Evolutionary conservation across 30 jellyfish, hydroid and myxozoan genomes (phyloP).

Genomic region (Aurelia aurita): DNA sequence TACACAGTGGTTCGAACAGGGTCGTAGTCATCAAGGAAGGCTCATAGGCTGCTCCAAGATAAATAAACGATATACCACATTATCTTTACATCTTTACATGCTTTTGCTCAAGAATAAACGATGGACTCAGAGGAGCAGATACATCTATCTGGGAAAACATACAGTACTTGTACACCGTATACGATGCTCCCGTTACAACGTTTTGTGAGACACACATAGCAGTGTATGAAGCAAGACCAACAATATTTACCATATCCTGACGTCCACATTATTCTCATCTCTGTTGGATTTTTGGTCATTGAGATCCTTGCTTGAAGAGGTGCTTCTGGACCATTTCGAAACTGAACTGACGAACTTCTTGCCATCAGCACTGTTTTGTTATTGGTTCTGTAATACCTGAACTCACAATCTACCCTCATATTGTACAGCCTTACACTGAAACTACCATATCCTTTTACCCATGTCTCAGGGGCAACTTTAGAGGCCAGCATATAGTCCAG

Average conservation of each 20-base stretch:
- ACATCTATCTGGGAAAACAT: too few relatives aligned
- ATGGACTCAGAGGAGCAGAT: too few relatives aligned
- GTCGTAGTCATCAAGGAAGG: too few relatives aligned
- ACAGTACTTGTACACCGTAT: too few relatives aligned
- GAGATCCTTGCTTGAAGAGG: slow-evolving; percentile 69
- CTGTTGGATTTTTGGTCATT: slow-evolving; percentile 64
- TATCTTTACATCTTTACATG: too few relatives aligned
- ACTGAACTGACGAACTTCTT: slow-evolving; percentile 33
- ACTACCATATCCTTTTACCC: slow-evolving; percentile 54
- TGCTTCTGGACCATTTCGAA: slow-evolving; percentile 31
- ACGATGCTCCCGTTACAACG: too few relatives aligned
- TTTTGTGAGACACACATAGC: too few relatives aligned
- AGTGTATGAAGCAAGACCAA: neutral
- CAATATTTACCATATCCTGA: slow-evolving; percentile 44
- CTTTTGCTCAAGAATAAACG: too few relatives aligned
- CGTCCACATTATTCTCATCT: slow-evolving; percentile 82
- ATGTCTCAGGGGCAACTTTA: slow-evolving; percentile 12
- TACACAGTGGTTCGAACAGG: too few relatives aligned
- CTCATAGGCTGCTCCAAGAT: too few relatives aligned
- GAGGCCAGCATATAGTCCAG: slow-evolving; percentile 51
- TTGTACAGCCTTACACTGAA: slow-evolving; percentile 23
- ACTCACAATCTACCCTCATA: slow-evolving; percentile 63
- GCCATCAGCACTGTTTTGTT: slow-evolving; percentile 20
- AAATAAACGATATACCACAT: too few relatives aligned
- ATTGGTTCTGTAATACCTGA: slow-evolving; percentile 59